phyloP scores from a whole-genome alignment of 2,113 vertebrate species.

The Xenus cinereus region DNA sequence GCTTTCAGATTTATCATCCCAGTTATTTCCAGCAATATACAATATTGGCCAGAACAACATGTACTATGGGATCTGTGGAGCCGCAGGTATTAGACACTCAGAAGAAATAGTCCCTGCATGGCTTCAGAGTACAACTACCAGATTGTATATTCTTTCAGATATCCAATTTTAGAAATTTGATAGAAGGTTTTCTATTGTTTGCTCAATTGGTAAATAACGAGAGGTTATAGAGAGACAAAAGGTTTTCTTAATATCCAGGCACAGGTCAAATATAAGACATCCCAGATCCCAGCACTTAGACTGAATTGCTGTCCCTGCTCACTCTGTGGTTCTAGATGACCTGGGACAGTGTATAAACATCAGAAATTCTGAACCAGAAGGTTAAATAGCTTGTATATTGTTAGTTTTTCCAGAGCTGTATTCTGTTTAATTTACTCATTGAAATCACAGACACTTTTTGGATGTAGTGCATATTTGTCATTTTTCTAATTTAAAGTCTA shows the following conservation, averaged over 20 bases:
- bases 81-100: not conserved
- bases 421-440: not conserved
- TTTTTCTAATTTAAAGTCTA: not conserved
- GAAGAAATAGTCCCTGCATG: not conserved
- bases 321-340: not conserved
- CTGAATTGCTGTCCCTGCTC: not conserved
- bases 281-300: not conserved
- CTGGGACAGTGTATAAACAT: not conserved
- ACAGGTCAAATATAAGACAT: not conserved
- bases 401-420: not conserved
- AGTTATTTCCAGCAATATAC: not conserved
- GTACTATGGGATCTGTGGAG: not conserved
- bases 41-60: not conserved
- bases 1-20: not conserved
- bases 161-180: not conserved
- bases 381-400: not conserved
- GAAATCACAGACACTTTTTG: not conserved
- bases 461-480: not conserved
- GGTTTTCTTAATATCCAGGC: not conserved
- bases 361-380: not conserved
- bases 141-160: not conserved
- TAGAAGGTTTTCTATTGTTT: not conserved
- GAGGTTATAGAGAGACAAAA: not conserved
- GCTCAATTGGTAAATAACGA: not conserved
- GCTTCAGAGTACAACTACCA: not conserved